Base-by-base conservation (phyloP, 2,797 vertebrate genomes). In the Pyrrhura leucotis region DNA sequence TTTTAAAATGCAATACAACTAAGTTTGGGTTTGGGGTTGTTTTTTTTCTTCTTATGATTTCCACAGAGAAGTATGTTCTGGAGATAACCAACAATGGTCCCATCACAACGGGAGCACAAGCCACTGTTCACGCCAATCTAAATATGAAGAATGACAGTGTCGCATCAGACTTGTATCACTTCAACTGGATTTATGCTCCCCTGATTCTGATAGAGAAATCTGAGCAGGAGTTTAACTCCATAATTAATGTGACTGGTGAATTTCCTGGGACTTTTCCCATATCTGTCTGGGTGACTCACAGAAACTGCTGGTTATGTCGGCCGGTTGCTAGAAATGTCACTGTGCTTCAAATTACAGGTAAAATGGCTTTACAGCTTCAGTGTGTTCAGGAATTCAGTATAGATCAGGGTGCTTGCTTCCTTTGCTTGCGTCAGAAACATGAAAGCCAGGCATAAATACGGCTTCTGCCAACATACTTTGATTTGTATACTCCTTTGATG, bases 171-270 rank as follows among this genome's bases (percentile, higher is more conserved):
- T n/a, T 29, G 10, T 98, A 96, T 93, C 85, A 77, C 76, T 98
- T 98, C 40, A 97, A 97, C 84, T 98, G 98, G 98, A 89, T 97
- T 81, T 97, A 98, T 67, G 91, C 95, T 23, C 98, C 98, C 3
- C 94, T 98, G 61, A 90, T 96, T 54, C 96, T 98, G 91, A 90
- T 84, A 3, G 76, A 96, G 83, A 97, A 97, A 88, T 96, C 16
- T 0, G 97, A 98, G 28, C 91, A 89, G 39, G 45, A 0, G 6
- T 72, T 96, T 29, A 87, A 50, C 35, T 98, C 98, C 0, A 0
- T 83, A 26, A 97, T 98, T 83, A 95, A 35, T 0, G 88, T 98
- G 29, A 94, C 92, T 0, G 61, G 97, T 63, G 82, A 75, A 9
- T 76, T 74, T 67, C 94, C 97, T 1, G 97, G 97, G 40, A 56